phyloP scores from a whole-genome alignment of 2,113 vertebrate genomes.

The Pogonocichla stellata region DNA sequence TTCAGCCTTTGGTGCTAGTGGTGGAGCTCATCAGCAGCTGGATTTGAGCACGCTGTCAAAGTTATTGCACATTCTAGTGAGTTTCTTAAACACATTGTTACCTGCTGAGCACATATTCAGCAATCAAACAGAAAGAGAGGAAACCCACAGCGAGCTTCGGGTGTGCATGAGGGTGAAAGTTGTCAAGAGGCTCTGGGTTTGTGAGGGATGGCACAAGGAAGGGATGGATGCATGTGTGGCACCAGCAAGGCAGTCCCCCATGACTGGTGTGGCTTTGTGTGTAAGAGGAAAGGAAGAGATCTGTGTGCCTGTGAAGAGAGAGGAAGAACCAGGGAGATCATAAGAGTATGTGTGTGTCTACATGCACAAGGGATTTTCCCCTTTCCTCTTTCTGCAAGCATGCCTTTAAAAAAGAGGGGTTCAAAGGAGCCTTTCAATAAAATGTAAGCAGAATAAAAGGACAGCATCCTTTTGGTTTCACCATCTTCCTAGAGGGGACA shows the following conservation, averaged over 20 bases:
- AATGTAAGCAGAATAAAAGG: not conserved
- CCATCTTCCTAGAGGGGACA: not conserved
- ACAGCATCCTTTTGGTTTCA: not conserved
- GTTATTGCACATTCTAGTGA: conserved; percentile 59
- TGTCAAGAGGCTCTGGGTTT: not conserved
- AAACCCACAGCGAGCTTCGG: not conserved
- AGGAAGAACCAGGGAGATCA: not conserved
- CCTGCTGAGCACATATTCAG: conserved; percentile 39
- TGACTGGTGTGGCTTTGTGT: not conserved
- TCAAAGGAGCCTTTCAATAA: not conserved
- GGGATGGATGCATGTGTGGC: not conserved
- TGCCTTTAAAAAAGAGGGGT: not conserved
- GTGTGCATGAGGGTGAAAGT: not conserved
- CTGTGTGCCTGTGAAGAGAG: not conserved
- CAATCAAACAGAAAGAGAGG: not conserved
- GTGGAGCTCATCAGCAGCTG: not conserved
- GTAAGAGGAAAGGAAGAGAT: not conserved
- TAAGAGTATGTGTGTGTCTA: not conserved
- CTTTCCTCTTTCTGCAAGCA: not conserved
- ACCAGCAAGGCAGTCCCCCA: not conserved
- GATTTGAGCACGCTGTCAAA: not conserved
- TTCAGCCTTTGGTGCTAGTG: conserved; percentile 23
- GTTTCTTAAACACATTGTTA: conserved; percentile 26
- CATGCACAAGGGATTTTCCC: not conserved
- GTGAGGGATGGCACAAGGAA: accelerated